Base-by-base conservation (phyloP, 2,113 vertebrate genomes). In the Platysternon megacephalum region DNA sequence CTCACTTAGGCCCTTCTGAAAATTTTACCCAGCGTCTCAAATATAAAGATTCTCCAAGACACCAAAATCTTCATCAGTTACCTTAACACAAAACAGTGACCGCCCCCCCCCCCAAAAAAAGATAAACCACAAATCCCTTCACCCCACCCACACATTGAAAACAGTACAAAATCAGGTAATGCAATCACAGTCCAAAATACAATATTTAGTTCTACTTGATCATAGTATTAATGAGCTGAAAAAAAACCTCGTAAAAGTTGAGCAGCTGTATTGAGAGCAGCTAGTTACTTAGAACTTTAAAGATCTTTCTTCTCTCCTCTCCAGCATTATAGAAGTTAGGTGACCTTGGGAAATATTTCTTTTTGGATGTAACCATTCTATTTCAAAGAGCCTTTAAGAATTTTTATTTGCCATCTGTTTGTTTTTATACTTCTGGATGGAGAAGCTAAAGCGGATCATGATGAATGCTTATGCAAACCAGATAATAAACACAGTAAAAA, bases 391-490 rank as follows among this genome's bases (percentile, higher is more conserved):
- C 5, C 44, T 93, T 85, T 58, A 93, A 48, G 46, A 91, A 51
- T 93, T 94, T 68, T 95, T 85, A 87, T 94, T 94, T 92, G 53
- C 90, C 80, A 68, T 85, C 53, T 94, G 65, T 84, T 95, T 95
- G 72, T 83, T 90, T 96, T 65, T 93, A 3, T 51, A 74, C 10
- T 90, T 78, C 87, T 93, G 61, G 39, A 85, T 83, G 56, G 32
- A 91, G 82, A 83, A 91, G 28, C 49, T 28, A 93, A 46, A 92
- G 35, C 52, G 46, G 58, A 81, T 76, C 9, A 48, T 9, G 21
- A 81, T 85, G n/a, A 89, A 85, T 82, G 28, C 4, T 72, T 46
- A 39, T 4, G 22, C 12, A 88, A 93, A 49, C 48, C 58, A 89
- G 83, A 6, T 92, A 89, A 91, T 89, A 79, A 90, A 90, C 82